phyloP scores from a whole-genome alignment of 2,113 vertebrate genomes.

The Poicephalus meyeri region DNA sequence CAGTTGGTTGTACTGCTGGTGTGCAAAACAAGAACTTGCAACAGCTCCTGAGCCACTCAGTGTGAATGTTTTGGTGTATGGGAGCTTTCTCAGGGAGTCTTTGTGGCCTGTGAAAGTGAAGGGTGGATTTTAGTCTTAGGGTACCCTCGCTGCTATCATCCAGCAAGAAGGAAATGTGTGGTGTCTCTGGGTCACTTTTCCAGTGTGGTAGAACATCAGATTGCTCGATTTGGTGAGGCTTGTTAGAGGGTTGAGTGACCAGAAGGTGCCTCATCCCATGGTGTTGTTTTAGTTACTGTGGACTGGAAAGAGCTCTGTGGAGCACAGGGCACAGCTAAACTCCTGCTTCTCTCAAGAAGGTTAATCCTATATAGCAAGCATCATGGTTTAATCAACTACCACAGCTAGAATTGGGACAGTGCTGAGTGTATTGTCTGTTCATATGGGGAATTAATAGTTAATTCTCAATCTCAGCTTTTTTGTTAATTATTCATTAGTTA shows the following conservation, averaged over 20 bases:
- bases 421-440: background rate
- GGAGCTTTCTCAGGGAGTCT: background rate
- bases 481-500: background rate
- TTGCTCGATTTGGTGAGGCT: background rate
- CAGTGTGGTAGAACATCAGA: background rate
- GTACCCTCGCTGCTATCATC: background rate
- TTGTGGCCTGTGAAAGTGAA: background rate
- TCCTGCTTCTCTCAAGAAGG: background rate
- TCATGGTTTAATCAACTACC: background rate
- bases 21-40: background rate
- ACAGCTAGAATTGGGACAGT: background rate
- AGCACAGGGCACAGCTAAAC: background rate
- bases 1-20: background rate
- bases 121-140: accelerated
- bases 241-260: background rate
- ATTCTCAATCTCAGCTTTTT: background rate
- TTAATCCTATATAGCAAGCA: background rate
- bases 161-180: background rate
- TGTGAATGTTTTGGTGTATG: accelerated
- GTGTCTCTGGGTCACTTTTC: background rate
- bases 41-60: background rate
- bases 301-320: background rate
- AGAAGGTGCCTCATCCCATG: background rate
- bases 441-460: background rate
- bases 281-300: background rate